Evolutionary conservation across 1,140 invertebrate genomes (phyloP), one percentile per base, ranked within the genome.

Genomic region (Heliconius melpomene): DNA sequence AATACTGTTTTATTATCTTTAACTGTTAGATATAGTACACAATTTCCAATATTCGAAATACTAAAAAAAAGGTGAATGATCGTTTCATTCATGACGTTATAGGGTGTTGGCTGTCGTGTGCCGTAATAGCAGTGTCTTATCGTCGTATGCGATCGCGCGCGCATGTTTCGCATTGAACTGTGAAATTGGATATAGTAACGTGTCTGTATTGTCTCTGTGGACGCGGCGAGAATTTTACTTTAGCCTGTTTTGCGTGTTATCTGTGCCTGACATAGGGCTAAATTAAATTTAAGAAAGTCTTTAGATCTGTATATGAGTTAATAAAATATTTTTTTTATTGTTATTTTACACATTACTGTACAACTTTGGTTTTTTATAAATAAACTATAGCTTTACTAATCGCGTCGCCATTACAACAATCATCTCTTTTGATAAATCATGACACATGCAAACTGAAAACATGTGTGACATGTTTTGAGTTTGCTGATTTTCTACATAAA

Each of bases 111-210:
- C 74, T 77, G 74, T 80, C 77, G 77, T 72, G 74, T 80, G 74
- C 77, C 78, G 77, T 79, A 81, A 82, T 26, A 54, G 81, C 72
- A 52, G 72, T 73, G 60, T 20, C 54, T 78, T 83, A 85, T 83
- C 82, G 40, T 18, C 40, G 38, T 70, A 78, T 75, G 77, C 80
- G 75, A 85, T 85, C 83, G 81, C 79, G 71, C 57, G 79, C 79
- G 83, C 83, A 81, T 84, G 84, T 78, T 78, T 79, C 46, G 82
- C 83, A 83, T 82, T 80, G 50, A 72, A 79, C 82, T 81, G 78
- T 86, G 76, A 74, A 83, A 81, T 84, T 79, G 46, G 78, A 75
- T 79, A 75, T 79, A 75, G 78, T 79, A 46, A 75, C 66, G 78
- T 60, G 72, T 74, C 38, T 60, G 32, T 72, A 38, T 72, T 40